Conservation (phyloP, 1,140 invertebrate species). For the Drosophila funebris region DNA sequence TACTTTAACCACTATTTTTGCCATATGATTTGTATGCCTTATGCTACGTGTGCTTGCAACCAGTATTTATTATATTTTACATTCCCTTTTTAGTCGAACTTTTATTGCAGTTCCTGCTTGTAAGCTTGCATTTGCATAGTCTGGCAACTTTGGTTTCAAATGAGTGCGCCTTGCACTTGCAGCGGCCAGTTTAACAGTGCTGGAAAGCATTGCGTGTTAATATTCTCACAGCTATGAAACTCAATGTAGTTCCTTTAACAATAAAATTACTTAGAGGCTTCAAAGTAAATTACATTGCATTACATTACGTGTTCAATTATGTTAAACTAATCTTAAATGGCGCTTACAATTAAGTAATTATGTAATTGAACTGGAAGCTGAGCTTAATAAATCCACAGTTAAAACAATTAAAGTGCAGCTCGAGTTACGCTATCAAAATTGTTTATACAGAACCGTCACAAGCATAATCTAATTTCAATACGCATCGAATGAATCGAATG, state of each 20-base stretch:
- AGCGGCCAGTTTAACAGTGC: conserved; percentile 6
- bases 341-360: no score
- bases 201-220: not conserved
- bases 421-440: not conserved
- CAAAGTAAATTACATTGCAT: no score
- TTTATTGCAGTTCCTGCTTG: not conserved
- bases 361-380: no score
- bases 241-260: not conserved
- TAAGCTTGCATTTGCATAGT: not conserved
- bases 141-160: not conserved
- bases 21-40: conserved; percentile 17
- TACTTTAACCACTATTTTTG: conserved; percentile 2
- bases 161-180: not conserved
- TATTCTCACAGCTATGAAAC: not conserved
- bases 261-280: no score
- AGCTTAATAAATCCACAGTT: no score
- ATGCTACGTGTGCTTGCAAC: not conserved
- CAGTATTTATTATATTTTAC: conserved; percentile 3
- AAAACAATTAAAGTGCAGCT: not conserved
- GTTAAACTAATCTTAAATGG: no score
- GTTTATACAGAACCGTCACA: not conserved
- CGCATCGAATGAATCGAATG: not conserved
- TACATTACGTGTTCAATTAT: no score
- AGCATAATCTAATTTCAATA: conserved; percentile 3
- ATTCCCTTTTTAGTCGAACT: conserved; percentile 1